Conservation (phyloP, 2,888 invertebrate genomes). For the Drosophila vallismaia region DNA sequence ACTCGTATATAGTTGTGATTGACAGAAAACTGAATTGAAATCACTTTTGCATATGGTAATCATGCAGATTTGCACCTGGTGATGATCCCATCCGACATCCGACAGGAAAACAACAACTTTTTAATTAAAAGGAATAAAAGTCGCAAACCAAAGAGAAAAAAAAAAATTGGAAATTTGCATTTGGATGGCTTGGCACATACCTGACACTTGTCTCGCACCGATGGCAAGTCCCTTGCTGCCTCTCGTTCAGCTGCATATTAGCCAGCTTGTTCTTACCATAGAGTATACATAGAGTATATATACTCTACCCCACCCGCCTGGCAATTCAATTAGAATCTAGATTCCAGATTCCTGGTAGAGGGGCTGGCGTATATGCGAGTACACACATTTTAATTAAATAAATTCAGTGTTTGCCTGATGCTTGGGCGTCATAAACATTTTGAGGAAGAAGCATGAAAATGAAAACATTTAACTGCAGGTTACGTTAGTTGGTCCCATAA, state of each 20-base stretch:
- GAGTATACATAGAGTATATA: neutral
- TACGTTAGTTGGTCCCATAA: constrained; percentile 43
- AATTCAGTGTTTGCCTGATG: constrained; percentile 64
- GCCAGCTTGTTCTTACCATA: neutral
- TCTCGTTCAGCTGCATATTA: neutral
- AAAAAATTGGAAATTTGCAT: constrained; percentile 31
- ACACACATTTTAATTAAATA: constrained; percentile 71
- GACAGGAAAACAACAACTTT: constrained; percentile 50
- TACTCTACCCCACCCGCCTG: constrained; percentile 23
- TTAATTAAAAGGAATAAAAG: constrained; percentile 68
- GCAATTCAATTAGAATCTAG: constrained; percentile 69
- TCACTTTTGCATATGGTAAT: constrained; percentile 28
- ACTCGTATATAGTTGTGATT: constrained; percentile 6
- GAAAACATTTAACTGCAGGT: constrained; percentile 71
- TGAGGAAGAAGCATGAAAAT: constrained; percentile 55
- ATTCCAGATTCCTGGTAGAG: constrained; percentile 18
- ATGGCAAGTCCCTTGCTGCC: constrained; percentile 1
- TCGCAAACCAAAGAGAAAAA: constrained; percentile 11
- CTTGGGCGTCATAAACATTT: constrained; percentile 66
- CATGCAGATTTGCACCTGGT: constrained; percentile 25
- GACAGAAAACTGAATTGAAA: constrained; percentile 29
- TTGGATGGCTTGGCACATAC: constrained; percentile 49
- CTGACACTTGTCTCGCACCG: constrained; percentile 43
- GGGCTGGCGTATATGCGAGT: constrained; percentile 29
- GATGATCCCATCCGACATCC: constrained; percentile 26